phyloP scores from a whole-genome alignment of 1,140 invertebrate genomes.

The Pseudomyrmex pallidus region DNA sequence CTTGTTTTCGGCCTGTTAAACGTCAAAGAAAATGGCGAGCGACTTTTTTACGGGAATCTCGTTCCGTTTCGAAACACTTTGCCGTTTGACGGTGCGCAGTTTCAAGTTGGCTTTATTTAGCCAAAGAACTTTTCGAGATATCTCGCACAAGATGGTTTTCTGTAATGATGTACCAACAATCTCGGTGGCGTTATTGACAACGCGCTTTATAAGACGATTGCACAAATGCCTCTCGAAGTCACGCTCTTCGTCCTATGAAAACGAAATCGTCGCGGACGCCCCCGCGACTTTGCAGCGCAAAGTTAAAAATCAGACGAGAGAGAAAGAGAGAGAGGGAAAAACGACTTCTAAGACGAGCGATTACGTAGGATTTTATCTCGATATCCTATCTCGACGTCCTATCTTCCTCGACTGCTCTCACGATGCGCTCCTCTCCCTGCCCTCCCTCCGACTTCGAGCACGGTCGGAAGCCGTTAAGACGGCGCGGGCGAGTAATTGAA shows the following conservation, averaged over 20 bases:
- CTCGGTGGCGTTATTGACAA: too few relatives aligned
- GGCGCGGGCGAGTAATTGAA: conserved; percentile 33
- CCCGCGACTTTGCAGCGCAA: too few relatives aligned
- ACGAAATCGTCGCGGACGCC: neutral
- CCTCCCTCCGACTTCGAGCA: neutral
- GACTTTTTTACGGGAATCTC: neutral
- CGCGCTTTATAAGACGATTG: too few relatives aligned
- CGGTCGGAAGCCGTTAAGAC: conserved; percentile 1
- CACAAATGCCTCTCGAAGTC: neutral
- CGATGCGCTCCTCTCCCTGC: neutral
- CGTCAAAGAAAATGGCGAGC: neutral
- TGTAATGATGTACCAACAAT: neutral
- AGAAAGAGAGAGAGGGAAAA: too few relatives aligned
- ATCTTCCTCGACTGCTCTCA: neutral
- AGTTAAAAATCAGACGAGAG: neutral
- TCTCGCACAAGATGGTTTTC: neutral
- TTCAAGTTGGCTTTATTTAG: neutral
- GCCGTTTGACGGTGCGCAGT: neutral
- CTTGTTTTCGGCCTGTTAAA: neutral
- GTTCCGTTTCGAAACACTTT: neutral
- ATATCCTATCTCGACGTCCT: neutral
- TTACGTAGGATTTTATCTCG: neutral
- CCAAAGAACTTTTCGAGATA: too few relatives aligned
- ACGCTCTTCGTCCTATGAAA: neutral
- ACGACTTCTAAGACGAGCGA: neutral